A percentile compares a stretch with the other conserved stretches of the same genome.
Conservation (phyloP, 2,888 invertebrate genomes). For the Dryadula phaetusa region DNA sequence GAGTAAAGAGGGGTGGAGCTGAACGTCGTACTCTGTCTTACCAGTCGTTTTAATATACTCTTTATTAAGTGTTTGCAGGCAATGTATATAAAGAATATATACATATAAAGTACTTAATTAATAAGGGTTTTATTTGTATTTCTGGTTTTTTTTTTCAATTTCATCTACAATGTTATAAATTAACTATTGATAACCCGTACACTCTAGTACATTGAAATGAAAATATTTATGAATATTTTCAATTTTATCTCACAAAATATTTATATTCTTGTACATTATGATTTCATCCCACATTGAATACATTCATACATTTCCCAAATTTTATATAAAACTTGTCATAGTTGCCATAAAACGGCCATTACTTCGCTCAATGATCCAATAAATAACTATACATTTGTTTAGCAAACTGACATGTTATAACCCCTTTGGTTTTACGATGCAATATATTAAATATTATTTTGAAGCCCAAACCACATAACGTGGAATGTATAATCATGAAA, state of each 20-base stretch:
- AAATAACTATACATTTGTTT: conserved; percentile 42
- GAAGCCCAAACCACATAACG: conserved; percentile 22
- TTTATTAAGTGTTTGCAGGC: too few species aligned
- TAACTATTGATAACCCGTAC: too few species aligned
- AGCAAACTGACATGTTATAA: conserved; percentile 33
- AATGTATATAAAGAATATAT: too few species aligned
- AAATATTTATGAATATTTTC: conserved; percentile 1
- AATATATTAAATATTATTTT: conserved; percentile 26
- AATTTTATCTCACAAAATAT: conserved; percentile 1
- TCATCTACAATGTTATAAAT: too few species aligned
- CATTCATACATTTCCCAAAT: conserved; percentile 55
- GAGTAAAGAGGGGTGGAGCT: too few species aligned
- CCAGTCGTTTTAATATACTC: too few species aligned
- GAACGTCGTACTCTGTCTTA: too few species aligned
- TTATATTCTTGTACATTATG: conserved; percentile 17
- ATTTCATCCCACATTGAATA: conserved; percentile 51
- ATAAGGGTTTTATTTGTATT: too few species aligned
- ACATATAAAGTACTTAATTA: too few species aligned
- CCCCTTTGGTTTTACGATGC: conserved; percentile 27
- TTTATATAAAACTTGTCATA: conserved; percentile 45
- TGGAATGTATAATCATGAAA: conserved; percentile 7
- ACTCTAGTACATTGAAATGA: too few species aligned
- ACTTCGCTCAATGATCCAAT: conserved; percentile 52
- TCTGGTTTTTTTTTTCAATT: too few species aligned
- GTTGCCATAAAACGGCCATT: conserved; percentile 55